Evolutionary conservation across 2,113 vertebrate species (phyloP).

Genomic region (Spilogale gracilis): DNA sequence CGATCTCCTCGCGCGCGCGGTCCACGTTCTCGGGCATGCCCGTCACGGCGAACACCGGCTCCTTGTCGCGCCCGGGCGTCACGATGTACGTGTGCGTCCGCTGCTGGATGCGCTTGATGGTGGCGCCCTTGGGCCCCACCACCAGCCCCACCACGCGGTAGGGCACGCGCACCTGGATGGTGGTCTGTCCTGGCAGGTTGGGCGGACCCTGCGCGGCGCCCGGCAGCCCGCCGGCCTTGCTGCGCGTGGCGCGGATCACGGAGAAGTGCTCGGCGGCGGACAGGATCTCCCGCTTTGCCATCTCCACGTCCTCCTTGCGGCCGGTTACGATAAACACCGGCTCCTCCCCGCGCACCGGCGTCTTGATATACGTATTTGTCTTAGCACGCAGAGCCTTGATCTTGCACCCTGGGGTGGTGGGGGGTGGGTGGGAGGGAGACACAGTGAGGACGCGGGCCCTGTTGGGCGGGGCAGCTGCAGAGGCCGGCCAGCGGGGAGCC

Average conservation of each 20-base stretch:
- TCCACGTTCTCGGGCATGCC: slow-evolving; percentile 99
- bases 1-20: slow-evolving; percentile 96
- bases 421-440: neutral
- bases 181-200: slow-evolving; percentile 96
- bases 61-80: slow-evolving; percentile 97
- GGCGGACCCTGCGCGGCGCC: slow-evolving; percentile 93
- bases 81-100: slow-evolving; percentile 99
- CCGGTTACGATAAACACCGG: slow-evolving; percentile 98
- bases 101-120: slow-evolving; percentile 99
- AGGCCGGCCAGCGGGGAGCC: neutral
- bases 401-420: slow-evolving; percentile 92
- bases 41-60: slow-evolving; percentile 97
- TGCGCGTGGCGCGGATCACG: slow-evolving; percentile 96
- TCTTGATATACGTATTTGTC: slow-evolving; percentile 99
- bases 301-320: slow-evolving; percentile 97
- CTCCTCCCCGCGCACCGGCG: slow-evolving; percentile 96
- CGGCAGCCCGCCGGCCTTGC: slow-evolving; percentile 87
- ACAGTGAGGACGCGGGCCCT: neutral
- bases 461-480: neutral
- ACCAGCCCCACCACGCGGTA: slow-evolving; percentile 98
- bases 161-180: slow-evolving; percentile 97
- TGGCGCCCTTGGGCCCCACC: slow-evolving; percentile 97
- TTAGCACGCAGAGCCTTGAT: slow-evolving; percentile 98
- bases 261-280: slow-evolving; percentile 98
- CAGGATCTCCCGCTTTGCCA: slow-evolving; percentile 98